Evolutionary conservation across 2,888 invertebrate genomes (phyloP).

Genomic region (Chydorus sphaericus): DNA sequence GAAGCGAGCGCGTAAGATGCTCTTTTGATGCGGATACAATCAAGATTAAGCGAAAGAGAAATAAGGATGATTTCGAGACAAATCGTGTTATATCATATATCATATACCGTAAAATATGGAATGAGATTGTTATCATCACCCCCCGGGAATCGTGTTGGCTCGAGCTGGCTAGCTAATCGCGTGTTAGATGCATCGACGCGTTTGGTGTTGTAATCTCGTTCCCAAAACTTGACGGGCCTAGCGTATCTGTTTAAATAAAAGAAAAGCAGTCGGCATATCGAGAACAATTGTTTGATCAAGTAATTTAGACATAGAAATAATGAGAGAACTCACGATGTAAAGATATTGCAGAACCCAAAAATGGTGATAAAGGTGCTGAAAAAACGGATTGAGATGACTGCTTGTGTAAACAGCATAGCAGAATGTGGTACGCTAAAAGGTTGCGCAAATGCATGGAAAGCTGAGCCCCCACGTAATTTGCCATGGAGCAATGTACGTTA

Average conservation of each 20-base stretch:
- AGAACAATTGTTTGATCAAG: too few relatives aligned
- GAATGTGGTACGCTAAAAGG: conserved; percentile 98
- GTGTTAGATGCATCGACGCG: conserved; percentile 96
- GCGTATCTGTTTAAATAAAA: too few relatives aligned
- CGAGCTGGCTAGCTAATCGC: conserved; percentile 81
- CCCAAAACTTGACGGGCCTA: conserved; percentile 99
- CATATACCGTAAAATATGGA: conserved; percentile 99
- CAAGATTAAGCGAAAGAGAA: too few relatives aligned
- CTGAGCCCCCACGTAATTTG: conserved; percentile 99
- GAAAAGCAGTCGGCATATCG: too few relatives aligned
- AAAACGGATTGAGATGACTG: conserved; percentile 76
- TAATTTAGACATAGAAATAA: too few relatives aligned
- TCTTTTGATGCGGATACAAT: too few relatives aligned
- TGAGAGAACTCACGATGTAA: too few relatives aligned
- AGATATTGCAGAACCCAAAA: conserved; percentile 92
- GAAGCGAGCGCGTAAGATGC: conserved; percentile 87
- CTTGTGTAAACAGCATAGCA: conserved; percentile 92
- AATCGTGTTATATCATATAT: too few relatives aligned
- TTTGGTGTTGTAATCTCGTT: conserved; percentile 93
- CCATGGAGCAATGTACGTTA: conserved; percentile 99
- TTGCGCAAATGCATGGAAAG: conserved; percentile 98
- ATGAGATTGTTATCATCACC: conserved; percentile 95
- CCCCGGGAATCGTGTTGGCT: conserved; percentile 60
- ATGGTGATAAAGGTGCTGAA: conserved; percentile 91
- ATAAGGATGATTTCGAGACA: too few relatives aligned